Evolutionary conservation across 2,888 invertebrate species (phyloP).

Genomic region (Plebejus argus): DNA sequence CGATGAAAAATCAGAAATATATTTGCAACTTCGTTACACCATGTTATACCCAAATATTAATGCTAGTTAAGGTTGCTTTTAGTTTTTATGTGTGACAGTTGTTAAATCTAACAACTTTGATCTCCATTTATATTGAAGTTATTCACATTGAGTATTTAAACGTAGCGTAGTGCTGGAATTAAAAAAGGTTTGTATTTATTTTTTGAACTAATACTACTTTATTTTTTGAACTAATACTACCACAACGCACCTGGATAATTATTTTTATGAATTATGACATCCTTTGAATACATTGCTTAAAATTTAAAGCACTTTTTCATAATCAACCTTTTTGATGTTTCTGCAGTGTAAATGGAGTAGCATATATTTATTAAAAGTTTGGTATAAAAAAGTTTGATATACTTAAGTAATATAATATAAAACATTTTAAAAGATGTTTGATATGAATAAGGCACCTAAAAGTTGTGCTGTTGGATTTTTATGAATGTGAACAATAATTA

Average conservation of each 20-base stretch:
- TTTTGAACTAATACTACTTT: not conserved
- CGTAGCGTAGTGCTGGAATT: too few relatives aligned
- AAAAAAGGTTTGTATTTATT: not conserved
- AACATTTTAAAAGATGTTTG: too few relatives aligned
- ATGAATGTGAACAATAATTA: not conserved
- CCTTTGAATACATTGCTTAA: too few relatives aligned
- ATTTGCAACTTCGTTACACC: constrained; percentile 5
- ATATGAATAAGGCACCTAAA: not conserved
- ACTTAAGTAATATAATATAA: not conserved
- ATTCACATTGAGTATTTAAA: too few relatives aligned
- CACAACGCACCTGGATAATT: not conserved
- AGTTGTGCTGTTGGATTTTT: not conserved
- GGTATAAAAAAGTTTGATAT: not conserved
- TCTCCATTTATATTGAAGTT: not conserved
- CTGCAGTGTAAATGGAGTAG: not conserved
- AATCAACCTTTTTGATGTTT: too few relatives aligned
- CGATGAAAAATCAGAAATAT: not conserved
- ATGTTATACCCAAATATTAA: constrained; percentile 18
- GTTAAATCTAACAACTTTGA: not conserved
- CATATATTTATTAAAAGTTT: constrained; percentile 1
- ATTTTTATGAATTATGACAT: not conserved
- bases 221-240: too few relatives aligned
- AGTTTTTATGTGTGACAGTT: not conserved
- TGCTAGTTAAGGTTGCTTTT: constrained; percentile 19
- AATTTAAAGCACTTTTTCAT: too few relatives aligned